These are phyloP conservation scores for Platalea minor DNA, from an alignment of 2,797 vertebrate genomes.

Conservation along the genomic window DNA sequence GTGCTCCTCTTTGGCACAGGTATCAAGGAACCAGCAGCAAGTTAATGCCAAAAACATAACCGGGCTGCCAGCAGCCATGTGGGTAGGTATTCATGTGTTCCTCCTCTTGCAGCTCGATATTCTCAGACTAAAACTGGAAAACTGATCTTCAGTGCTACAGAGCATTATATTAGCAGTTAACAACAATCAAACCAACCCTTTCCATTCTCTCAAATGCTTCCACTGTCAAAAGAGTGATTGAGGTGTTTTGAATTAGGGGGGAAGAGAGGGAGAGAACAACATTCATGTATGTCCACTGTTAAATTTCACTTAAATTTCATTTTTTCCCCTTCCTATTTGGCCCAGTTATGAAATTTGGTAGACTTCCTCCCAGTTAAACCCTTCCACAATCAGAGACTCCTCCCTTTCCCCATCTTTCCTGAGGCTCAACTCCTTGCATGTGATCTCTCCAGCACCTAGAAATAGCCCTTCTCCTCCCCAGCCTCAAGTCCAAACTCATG, in stretches of 20 bases:
- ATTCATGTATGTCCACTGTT: fast-evolving
- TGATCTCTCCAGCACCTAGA: background rate
- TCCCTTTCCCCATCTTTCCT: background rate
- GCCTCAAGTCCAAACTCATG: fast-evolving
- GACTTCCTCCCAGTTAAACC: background rate
- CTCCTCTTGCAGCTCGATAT: background rate
- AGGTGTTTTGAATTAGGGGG: background rate
- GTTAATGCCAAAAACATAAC: background rate
- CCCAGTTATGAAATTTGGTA: background rate
- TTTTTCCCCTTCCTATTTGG: background rate
- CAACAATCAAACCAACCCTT: background rate
- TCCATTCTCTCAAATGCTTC: background rate
- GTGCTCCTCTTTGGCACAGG: background rate
- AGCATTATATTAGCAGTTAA: background rate
- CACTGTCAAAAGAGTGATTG: background rate
- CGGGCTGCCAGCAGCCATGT: background rate
- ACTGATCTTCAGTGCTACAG: background rate
- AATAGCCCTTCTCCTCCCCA: background rate
- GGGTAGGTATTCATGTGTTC: background rate
- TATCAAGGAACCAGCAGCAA: background rate
- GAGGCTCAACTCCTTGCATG: background rate
- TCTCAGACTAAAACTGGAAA: background rate
- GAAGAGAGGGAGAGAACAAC: background rate
- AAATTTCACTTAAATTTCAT: background rate
- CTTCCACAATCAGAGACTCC: background rate